Evolutionary conservation across 2,797 vertebrate genomes (phyloP), one percentile per base, ranked within the genome.

Genomic region (Taenioides sp.): DNA sequence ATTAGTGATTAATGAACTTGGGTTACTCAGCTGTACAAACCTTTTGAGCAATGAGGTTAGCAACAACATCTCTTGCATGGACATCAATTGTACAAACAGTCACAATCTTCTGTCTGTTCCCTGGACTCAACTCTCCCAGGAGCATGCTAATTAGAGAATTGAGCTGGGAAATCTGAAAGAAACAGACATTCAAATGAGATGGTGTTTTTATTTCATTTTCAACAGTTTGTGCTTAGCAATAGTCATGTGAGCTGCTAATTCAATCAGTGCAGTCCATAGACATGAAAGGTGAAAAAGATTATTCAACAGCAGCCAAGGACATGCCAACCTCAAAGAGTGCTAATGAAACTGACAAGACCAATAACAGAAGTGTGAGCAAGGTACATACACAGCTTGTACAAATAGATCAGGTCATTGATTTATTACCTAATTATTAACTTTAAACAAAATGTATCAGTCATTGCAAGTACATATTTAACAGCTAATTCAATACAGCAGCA

Each of bases 61-160:
- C 81, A 62, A 96, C 93, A 69, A 94, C 91, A 61, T 96, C 94
- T 90, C 95, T 89, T 43, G 92, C 93, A 55, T 96, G 92, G 75
- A 94, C 91, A 72, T 94, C 95, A 23, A 93, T 87, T 6, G 93
- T 96, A 77, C 94, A 96, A 75, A 95, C 86, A 23, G 93, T 95
- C 94, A 93, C 94, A 81, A 95, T 93, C 90, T 96, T 97, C 91
- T 95, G 95, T 72, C 91, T 78, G 83, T 96, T 88, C 20, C 92
- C 90, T 1, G 58, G 87, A 72, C 84, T 92, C 74, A 96, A 87
- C 34, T 96, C 93, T 81, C 94, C 94, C 78, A 96, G 82, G 52
- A 96, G 80, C 86, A 95, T 74, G 58, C 84, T 83, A 78, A 96
- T 96, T 85, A 95, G 72, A 65, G 86, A 75, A 86, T 96, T 97